Evolutionary conservation across 1,140 invertebrate species (phyloP).

Genomic region (Brachionus asplanchnoidis): DNA sequence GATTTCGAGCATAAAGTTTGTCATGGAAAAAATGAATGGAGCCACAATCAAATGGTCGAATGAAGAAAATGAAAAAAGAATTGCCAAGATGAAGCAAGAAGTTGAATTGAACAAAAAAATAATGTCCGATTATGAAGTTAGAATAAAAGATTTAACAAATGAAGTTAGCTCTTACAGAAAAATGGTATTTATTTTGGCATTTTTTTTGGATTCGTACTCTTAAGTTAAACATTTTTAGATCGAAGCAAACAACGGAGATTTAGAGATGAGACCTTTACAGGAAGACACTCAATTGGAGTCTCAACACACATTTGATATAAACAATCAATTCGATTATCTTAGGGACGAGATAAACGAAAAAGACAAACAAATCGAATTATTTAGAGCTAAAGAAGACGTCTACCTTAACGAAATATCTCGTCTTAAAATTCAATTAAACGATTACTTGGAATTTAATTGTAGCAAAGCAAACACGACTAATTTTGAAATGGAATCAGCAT

Average conservation of each 20-base stretch:
- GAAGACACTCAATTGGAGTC: neutral
- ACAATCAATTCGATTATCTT: conserved; percentile 22
- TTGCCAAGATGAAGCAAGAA: conserved; percentile 9
- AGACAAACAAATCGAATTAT: neutral
- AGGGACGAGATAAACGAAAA: conserved; percentile 20
- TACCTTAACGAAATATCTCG: conserved; percentile 18
- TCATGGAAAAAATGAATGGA: conserved; percentile 23
- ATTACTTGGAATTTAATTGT: neutral
- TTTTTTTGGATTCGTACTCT: neutral
- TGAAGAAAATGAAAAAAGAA: conserved; percentile 15
- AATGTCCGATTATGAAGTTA: neutral
- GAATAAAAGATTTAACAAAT: neutral
- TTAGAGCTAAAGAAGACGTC: neutral
- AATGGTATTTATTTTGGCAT: neutral
- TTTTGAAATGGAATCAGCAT: neutral
- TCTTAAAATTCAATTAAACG: conserved; percentile 10
- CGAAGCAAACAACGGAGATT: neutral
- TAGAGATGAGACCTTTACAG: conserved; percentile 23
- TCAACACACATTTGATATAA: neutral
- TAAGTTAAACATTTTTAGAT: neutral
- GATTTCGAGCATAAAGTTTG: conserved; percentile 11
- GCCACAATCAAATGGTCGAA: conserved; percentile 17
- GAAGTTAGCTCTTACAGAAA: neutral
- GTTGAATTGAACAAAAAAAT: neutral
- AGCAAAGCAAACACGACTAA: neutral